Conservation (phyloP, 2,113 vertebrate species). For the Cyanoramphus novaezelandiae region DNA sequence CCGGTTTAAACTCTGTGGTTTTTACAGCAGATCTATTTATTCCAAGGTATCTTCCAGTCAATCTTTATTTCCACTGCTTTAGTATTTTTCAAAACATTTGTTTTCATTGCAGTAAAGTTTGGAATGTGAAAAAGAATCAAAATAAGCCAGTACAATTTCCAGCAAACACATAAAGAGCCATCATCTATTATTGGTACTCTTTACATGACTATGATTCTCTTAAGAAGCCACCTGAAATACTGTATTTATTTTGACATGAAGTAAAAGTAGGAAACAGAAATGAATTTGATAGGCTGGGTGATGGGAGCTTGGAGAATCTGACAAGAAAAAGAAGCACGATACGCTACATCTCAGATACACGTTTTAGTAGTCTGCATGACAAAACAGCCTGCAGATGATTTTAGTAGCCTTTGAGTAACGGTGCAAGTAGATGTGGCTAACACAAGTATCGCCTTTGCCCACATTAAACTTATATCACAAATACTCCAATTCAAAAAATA, state of each 20-base stretch:
- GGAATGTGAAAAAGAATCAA: not conserved
- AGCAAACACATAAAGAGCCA: not conserved
- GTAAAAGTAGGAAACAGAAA: not conserved
- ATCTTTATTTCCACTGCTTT: not conserved
- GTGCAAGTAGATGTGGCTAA: not conserved
- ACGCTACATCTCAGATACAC: not conserved
- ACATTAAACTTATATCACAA: not conserved
- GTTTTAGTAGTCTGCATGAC: not conserved
- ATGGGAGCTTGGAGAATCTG: not conserved
- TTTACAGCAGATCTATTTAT: not conserved
- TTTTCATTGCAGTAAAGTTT: slow-evolving; percentile 3
- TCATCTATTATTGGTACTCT: not conserved
- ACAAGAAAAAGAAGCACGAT: not conserved
- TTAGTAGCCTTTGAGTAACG: not conserved
- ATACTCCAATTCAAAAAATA: not conserved
- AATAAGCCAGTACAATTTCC: not conserved
- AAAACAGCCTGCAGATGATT: not conserved
- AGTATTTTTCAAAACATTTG: not conserved
- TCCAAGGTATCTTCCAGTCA: not conserved
- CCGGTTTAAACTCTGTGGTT: not conserved
- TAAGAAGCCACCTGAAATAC: not conserved
- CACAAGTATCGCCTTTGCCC: not conserved
- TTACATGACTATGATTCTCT: not conserved
- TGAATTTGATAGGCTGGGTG: not conserved
- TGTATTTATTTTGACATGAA: not conserved